These are phyloP conservation scores for Bombylius major DNA, from an alignment of 2,888 invertebrate species.

Conservation along the genomic window DNA sequence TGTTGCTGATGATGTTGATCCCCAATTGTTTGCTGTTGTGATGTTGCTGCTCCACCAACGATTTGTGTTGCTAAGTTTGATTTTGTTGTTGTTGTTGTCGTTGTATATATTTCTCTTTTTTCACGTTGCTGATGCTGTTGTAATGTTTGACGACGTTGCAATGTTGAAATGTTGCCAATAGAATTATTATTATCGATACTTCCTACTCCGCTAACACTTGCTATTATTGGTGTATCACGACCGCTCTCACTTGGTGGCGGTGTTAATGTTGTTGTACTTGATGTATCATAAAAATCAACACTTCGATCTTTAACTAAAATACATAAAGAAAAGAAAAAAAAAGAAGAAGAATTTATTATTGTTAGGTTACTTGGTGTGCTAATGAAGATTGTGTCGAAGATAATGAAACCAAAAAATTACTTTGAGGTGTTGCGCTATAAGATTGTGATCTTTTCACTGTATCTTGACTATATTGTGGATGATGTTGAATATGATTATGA, in stretches of 20 bases:
- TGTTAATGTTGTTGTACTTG: conserved; percentile 23
- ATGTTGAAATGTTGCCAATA: conserved; percentile 15
- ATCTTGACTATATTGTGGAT: conserved; percentile 11
- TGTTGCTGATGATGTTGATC: conserved; percentile 1
- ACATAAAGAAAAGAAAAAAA: background rate
- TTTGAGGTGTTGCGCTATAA: conserved; percentile 10
- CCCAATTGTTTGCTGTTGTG: background rate
- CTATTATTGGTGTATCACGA: conserved; percentile 16
- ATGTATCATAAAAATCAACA: conserved; percentile 21
- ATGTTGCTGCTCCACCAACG: background rate
- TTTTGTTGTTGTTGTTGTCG: background rate
- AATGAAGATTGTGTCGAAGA: background rate
- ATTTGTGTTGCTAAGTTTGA: background rate
- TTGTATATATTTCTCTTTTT: conserved; percentile 5
- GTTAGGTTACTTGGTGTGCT: background rate
- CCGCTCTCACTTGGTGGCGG: conserved; percentile 23
- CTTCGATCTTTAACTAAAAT: conserved; percentile 12
- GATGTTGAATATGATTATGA: conserved; percentile 5
- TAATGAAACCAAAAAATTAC: background rate
- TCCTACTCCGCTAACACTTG: background rate
- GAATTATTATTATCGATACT: background rate
- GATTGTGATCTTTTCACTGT: conserved; percentile 17
- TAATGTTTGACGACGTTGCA: conserved; percentile 14
- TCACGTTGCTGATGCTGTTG: conserved; percentile 3
- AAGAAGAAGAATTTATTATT: background rate